A percentile compares a stretch with the other conserved stretches of the same genome.
These are phyloP conservation scores for Ligdia adustata DNA, from an alignment of 2,888 invertebrate species.

Conservation along the genomic window DNA sequence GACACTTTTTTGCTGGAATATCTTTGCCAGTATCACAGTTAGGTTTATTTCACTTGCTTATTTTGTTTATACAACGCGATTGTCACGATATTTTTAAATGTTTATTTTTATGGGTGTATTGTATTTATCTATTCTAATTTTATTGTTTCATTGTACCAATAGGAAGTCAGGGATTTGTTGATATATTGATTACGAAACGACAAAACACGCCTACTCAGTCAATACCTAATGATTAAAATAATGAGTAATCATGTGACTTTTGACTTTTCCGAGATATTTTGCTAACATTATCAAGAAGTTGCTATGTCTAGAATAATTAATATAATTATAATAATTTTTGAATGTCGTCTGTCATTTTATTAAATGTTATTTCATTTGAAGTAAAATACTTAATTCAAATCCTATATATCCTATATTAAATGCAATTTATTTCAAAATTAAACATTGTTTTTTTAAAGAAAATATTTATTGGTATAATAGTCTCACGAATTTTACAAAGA, in stretches of 20 bases:
- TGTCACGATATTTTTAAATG: constrained; percentile 15
- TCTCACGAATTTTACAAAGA: too few relatives aligned
- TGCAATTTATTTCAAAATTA: too few relatives aligned
- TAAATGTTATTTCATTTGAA: too few relatives aligned
- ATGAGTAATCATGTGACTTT: too few relatives aligned
- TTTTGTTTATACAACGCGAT: constrained; percentile 9
- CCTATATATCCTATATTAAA: too few relatives aligned
- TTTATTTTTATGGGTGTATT: constrained; percentile 3
- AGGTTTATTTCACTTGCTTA: constrained; percentile 7
- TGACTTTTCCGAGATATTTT: constrained; percentile 1
- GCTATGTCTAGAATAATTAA: too few relatives aligned
- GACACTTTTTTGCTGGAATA: constrained; percentile 15
- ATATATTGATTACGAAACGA: neutral
- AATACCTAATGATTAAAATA: neutral
- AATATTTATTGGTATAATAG: too few relatives aligned
- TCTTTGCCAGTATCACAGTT: constrained; percentile 15
- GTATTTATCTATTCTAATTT: constrained; percentile 12
- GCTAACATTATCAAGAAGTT: too few relatives aligned
- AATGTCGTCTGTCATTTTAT: too few relatives aligned
- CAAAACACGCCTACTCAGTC: neutral
- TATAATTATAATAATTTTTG: too few relatives aligned
- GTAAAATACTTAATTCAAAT: too few relatives aligned
- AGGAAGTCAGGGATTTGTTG: neutral
- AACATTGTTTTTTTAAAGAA: too few relatives aligned
- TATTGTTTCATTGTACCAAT: constrained; percentile 9